Evolutionary conservation across 2,113 vertebrate species (phyloP).

Genomic region (Scalopus aquaticus): DNA sequence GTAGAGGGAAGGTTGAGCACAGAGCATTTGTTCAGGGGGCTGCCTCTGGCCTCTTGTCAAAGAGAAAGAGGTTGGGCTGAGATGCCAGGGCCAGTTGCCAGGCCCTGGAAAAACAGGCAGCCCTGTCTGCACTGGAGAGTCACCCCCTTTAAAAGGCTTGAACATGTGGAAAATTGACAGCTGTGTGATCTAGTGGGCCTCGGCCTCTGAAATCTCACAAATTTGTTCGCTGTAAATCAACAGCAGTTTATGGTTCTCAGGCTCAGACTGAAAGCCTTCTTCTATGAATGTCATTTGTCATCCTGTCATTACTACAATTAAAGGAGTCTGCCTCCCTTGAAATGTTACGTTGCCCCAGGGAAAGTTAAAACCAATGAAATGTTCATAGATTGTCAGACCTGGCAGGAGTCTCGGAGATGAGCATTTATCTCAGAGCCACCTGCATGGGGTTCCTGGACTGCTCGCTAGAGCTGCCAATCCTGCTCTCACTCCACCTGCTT

Average conservation of each 20-base stretch:
- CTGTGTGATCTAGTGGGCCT: neutral
- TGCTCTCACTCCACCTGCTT: neutral
- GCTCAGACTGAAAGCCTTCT: neutral
- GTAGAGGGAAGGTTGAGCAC: neutral
- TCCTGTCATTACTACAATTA: neutral
- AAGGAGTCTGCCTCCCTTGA: neutral
- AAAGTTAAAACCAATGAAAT: neutral
- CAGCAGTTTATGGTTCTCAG: neutral
- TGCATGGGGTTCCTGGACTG: neutral
- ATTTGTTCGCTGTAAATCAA: neutral
- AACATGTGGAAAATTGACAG: neutral
- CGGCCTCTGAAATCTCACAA: neutral
- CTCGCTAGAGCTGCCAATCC: neutral
- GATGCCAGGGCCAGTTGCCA: neutral
- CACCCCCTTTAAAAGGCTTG: neutral
- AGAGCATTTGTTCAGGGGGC: neutral
- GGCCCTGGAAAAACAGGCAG: neutral
- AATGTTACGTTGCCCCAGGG: neutral
- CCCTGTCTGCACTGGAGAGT: neutral
- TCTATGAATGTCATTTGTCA: conserved; percentile 10
- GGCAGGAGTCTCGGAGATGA: neutral
- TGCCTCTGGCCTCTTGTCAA: neutral
- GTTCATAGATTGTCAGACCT: neutral
- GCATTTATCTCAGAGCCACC: neutral
- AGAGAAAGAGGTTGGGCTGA: neutral